Evolutionary conservation across 2,888 invertebrate genomes (phyloP), one percentile per base, ranked within the genome.

Genomic region (Drosophila emarginata): DNA sequence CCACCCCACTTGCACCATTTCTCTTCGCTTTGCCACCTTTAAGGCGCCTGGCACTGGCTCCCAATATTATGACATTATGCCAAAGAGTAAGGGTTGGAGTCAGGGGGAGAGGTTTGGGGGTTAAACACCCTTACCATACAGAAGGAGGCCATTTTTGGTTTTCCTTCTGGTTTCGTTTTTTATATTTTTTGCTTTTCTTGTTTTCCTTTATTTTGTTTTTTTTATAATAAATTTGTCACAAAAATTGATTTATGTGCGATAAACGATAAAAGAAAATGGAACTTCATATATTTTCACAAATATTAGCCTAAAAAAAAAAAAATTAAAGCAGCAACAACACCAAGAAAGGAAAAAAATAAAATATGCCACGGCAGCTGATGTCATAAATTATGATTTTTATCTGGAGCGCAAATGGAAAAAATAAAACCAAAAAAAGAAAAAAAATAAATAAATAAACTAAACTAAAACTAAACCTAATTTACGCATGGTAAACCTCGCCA

Each of bases 331-430:
- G 52, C 40, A 50, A 39, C 11, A 45, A 18, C 45, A 45, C 45
- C 45, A 45, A 9, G n/a, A 11, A 53, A n/a, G 18, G 54, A 58
- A 54, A 54, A 52, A 45, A 39, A 40, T 84, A 87, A 86, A 78
- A 82, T 82, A 82, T 83, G 76, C 78, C 79, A 60, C 63, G 77
- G 73, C 86, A 66, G 73, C 74, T 87, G 89, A 77, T 89, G 90
- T 87, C 90, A 91, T 91, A 91, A 91, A 91, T 91, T 90, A 90
- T 91, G 91, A 90, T 91, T 89, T 80, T 87, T 90, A 91, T 91
- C 90, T 87, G 54, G 15, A 32, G 82, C 76, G 67, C 84, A 88
- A 86, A 86, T 80, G 77, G 72, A 89, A 86, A 82, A 71, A 57
- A 65, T 74, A 70, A 45, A 67, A 66, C 51, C 18, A 15, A 15